Percentiles rank a stretch among this genome's conserved stretches.
phyloP scores from a whole-genome alignment of 2,113 vertebrate species.

The Proterorhinus semilunaris region DNA sequence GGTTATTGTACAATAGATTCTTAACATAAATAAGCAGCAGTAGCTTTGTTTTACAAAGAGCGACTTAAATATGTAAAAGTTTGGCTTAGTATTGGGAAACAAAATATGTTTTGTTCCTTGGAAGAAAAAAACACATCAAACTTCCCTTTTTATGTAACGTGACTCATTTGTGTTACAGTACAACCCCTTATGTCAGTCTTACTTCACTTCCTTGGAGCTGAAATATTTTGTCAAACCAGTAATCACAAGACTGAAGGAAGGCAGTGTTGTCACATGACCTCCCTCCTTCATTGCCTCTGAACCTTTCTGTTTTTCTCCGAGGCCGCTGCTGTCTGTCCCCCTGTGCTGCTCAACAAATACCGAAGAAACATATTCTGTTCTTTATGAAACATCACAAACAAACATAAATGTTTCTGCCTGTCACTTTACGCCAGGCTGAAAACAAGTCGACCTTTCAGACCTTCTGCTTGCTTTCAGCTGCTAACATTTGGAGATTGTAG shows the following conservation, averaged over 20 bases:
- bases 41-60: background rate
- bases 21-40: too few species aligned
- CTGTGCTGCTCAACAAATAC: conserved; percentile 10
- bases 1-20: too few species aligned
- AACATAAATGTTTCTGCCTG: background rate
- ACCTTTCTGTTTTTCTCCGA: conserved; percentile 34
- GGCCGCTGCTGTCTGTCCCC: conserved; percentile 27
- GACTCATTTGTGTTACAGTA: background rate
- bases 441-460: background rate
- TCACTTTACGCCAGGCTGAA: background rate
- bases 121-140: background rate
- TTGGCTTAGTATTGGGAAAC: background rate
- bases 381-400: conserved; percentile 12
- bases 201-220: conserved; percentile 27
- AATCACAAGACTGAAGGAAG: conserved; percentile 73
- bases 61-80: background rate
- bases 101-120: background rate
- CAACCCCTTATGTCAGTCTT: conserved; percentile 12
- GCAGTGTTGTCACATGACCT: conserved; percentile 66
- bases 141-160: background rate
- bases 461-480: conserved; percentile 22
- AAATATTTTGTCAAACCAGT: conserved; percentile 45
- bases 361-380: conserved; percentile 1
- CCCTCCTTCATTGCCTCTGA: conserved; percentile 26
- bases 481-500: background rate